A percentile compares a stretch with the other conserved stretches of the same genome.
Conservation (phyloP, 2,113 vertebrate species). For the western clawed frog (Xenopus tropicalis) region UCB_Xtro_10.0 CM004448.2:124635001-124635500, state of each 20-base stretch:
- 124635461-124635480: too few relatives aligned
- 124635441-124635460: too few relatives aligned
- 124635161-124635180: slow-evolving; percentile 34
- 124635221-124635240: slow-evolving; percentile 7
- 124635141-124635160: slow-evolving; percentile 32
- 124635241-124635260: slow-evolving; percentile 7
- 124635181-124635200: slow-evolving; percentile 22
- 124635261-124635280: neutral
- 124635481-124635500: too few relatives aligned
- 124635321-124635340: too few relatives aligned
- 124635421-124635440: too few relatives aligned
- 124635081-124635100: slow-evolving; percentile 29
- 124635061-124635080: slow-evolving; percentile 16
- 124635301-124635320: too few relatives aligned
- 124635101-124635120: slow-evolving; percentile 6
- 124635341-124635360: too few relatives aligned
- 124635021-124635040: neutral
- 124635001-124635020: neutral
- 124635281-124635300: too few relatives aligned
- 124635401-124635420: too few relatives aligned
- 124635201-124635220: slow-evolving; percentile 12
- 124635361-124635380: too few relatives aligned
- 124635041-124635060: neutral
- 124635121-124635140: too few relatives aligned
- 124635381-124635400: too few relatives aligned